A percentile compares a stretch with the other conserved stretches of the same genome.
These are phyloP conservation scores for Prosapia bicincta DNA, from an alignment of 2,888 invertebrate species.

Conservation along the genomic window DNA sequence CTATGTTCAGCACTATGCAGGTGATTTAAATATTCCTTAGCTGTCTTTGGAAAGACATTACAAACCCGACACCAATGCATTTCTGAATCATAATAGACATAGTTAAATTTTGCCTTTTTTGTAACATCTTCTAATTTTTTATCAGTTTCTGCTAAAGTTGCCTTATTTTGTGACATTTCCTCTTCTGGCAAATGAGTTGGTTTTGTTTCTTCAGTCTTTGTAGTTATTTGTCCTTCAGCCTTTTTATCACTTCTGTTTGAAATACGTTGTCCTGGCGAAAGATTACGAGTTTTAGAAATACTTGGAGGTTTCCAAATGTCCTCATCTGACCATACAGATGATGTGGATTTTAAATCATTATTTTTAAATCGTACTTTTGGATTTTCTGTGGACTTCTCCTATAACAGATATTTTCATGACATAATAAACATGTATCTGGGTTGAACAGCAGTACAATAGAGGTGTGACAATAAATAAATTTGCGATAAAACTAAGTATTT, in stretches of 20 bases:
- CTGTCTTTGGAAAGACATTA: conserved; percentile 81
- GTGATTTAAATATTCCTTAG: conserved; percentile 81
- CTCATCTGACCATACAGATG: background rate
- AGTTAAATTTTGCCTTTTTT: conserved; percentile 52
- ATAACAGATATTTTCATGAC: background rate
- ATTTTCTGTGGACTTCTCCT: background rate
- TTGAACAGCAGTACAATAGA: too few relatives aligned
- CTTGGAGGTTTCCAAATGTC: background rate
- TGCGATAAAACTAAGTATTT: too few relatives aligned
- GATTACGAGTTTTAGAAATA: background rate
- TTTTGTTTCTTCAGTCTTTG: background rate
- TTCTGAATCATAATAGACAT: conserved; percentile 83
- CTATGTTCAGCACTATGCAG: conserved; percentile 76
- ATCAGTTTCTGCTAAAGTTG: background rate
- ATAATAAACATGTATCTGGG: too few relatives aligned
- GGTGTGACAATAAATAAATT: too few relatives aligned
- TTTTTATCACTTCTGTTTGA: background rate
- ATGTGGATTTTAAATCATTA: background rate
- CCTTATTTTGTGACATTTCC: background rate
- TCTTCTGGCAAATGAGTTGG: background rate
- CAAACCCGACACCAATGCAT: conserved; percentile 88
- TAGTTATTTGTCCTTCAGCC: too few relatives aligned
- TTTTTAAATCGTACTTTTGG: background rate
- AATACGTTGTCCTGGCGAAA: background rate
- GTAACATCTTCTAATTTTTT: background rate